Evolutionary conservation across 2,113 vertebrate genomes (phyloP).

Genomic region (Etheostoma cragini): DNA sequence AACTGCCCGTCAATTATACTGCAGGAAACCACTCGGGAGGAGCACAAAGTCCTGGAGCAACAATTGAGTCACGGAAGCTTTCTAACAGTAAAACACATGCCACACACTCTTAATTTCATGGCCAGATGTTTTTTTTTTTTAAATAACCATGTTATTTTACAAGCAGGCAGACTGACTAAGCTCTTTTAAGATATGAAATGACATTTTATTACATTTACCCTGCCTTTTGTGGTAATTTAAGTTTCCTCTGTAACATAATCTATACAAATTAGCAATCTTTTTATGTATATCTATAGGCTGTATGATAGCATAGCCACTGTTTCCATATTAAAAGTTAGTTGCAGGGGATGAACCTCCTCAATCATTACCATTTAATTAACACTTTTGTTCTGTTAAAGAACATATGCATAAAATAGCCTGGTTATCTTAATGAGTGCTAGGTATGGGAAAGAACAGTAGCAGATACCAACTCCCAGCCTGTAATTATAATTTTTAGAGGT

Average conservation of each 20-base stretch:
- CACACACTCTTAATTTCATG: conserved; percentile 43
- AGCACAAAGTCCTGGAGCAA: conserved; percentile 29
- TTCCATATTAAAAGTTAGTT: conserved; percentile 17
- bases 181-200: conserved; percentile 21
- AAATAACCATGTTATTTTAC: conserved; percentile 47
- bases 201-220: conserved; percentile 44
- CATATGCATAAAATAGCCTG: conserved; percentile 25
- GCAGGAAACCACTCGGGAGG: conserved; percentile 55
- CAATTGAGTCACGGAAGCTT: conserved; percentile 44
- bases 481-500: conserved; percentile 56
- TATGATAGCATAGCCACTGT: neutral
- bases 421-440: conserved; percentile 33
- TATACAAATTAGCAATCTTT: conserved; percentile 27
- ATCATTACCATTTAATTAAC: conserved; percentile 37
- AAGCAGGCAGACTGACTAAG: conserved; percentile 1
- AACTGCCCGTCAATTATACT: conserved; percentile 74
- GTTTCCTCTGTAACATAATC: conserved; percentile 25
- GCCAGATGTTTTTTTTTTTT: conserved; percentile 30
- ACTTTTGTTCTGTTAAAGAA: conserved; percentile 19
- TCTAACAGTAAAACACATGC: conserved; percentile 20
- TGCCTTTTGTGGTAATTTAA: conserved; percentile 34
- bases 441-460: conserved; percentile 22
- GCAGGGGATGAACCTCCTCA: conserved; percentile 28
- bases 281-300: no score
- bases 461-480: conserved; percentile 47